Evolutionary conservation across 2,113 vertebrate species (phyloP).

Genomic region (Eubucco bourcierii): DNA sequence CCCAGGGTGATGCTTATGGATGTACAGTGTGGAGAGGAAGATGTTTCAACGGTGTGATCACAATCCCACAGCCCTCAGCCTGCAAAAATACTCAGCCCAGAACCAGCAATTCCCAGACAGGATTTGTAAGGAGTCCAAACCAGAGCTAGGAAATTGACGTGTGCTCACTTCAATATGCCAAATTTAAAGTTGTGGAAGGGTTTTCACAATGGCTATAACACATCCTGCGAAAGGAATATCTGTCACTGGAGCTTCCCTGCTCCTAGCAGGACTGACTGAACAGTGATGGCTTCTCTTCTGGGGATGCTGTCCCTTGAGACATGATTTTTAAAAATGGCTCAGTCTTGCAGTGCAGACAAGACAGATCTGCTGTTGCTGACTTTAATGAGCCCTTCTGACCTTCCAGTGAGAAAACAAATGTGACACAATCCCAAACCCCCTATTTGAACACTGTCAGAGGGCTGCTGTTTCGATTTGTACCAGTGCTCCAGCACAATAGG

Average conservation of each 20-base stretch:
- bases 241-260: not conserved
- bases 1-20: not conserved
- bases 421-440: not conserved
- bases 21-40: not conserved
- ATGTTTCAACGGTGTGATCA: not conserved
- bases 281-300: not conserved
- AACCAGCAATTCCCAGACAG: not conserved
- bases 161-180: too few relatives aligned
- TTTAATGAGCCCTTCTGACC: not conserved
- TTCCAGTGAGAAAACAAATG: not conserved
- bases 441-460: not conserved
- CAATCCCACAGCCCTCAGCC: not conserved
- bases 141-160: not conserved
- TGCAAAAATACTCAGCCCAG: not conserved
- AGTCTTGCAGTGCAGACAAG: fast-evolving
- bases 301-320: not conserved
- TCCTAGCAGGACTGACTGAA: not conserved
- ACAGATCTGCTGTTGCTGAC: not conserved
- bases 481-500: not conserved
- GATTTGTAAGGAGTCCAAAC: not conserved
- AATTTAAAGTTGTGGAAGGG: not conserved
- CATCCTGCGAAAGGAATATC: not conserved
- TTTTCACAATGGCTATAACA: not conserved
- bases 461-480: not conserved
- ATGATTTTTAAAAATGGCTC: not conserved